Evolutionary conservation across 2,888 invertebrate species (phyloP), one percentile per base, ranked within the genome.

Genomic region (Drosophila maculinotata): DNA sequence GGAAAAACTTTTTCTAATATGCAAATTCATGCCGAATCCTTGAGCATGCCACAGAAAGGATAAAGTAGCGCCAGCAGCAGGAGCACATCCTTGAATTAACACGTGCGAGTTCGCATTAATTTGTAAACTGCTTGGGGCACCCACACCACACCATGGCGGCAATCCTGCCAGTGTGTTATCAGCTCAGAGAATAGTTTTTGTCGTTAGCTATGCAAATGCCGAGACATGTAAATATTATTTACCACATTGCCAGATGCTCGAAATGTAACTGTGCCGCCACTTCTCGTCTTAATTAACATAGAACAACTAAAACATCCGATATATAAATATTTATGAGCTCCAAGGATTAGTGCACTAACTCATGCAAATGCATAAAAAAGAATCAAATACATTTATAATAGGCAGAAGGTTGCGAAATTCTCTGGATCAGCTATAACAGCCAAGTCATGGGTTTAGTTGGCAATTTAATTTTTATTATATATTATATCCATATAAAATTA

Each of bases 21-120:
- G 81, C 87, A 82, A 87, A 82, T 82, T 82, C 76, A 87, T 81
- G 62, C 66, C 87, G 54, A 81, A 78, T 84, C 63, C 63, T 38
- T 56, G 45, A 33, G 35, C 48, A 56, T 30, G 39, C 58, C 57
- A 59, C 45, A 53, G 54, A 80, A 49, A 41, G 80, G 69, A 67
- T 75, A 83, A 76, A 76, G 67, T 69, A 67, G 39, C 39, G 60
- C 49, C 52, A 44, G 38, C 33, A 74, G 48, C 44, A 51, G 56
- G 33, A 57, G 76, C 76, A 81, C 76, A 87, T 87, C 82, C 81
- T 81, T 85, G 87, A 81, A 81, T 81, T 81, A 81, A 87, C 81
- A 81, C 81, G 81, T 81, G 81, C 81, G 87, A 87, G 81, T 63
- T 62, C 79, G 81, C 81, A 81, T 81, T 81, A 81, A 81, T 81